phyloP scores from a whole-genome alignment of 2,797 vertebrate genomes.

The Pristis pectinata region DNA sequence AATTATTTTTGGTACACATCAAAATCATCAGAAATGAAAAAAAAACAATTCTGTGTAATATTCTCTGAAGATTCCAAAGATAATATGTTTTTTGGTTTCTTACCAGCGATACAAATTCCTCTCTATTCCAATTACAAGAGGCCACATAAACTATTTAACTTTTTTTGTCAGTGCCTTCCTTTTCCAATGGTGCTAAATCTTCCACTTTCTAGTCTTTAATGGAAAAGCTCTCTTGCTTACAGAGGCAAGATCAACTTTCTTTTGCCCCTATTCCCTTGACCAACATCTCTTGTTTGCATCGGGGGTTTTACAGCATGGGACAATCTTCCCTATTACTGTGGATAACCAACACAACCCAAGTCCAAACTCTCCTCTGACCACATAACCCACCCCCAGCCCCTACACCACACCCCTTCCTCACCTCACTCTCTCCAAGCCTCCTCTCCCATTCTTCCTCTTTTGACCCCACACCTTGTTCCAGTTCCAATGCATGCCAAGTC shows the following conservation, averaged over 20 bases:
- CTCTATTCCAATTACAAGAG: slow-evolving; percentile 20
- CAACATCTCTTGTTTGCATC: not conserved
- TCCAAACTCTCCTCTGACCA: too few relatives aligned
- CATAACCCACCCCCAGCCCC: not conserved
- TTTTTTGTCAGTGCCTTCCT: not conserved
- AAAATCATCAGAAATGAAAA: not conserved
- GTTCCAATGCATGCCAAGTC: too few relatives aligned
- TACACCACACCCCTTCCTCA: too few relatives aligned
- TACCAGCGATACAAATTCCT: not conserved
- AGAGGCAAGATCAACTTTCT: not conserved
- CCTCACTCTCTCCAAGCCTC: too few relatives aligned
- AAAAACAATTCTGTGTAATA: not conserved
- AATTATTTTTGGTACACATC: not conserved
- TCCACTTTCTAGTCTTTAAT: not conserved
- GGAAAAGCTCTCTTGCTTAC: not conserved
- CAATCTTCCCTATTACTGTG: not conserved
- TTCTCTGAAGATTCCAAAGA: not conserved
- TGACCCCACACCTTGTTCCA: too few relatives aligned
- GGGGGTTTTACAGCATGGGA: not conserved
- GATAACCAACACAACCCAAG: not conserved
- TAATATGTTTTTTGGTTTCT: not conserved
- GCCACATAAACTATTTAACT: not conserved
- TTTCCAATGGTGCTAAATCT: not conserved
- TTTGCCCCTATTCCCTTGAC: not conserved
- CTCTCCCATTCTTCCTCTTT: too few relatives aligned